These are phyloP conservation scores for Limnephilus lunatus DNA, from an alignment of 2,888 invertebrate species.

Conservation along the genomic window DNA sequence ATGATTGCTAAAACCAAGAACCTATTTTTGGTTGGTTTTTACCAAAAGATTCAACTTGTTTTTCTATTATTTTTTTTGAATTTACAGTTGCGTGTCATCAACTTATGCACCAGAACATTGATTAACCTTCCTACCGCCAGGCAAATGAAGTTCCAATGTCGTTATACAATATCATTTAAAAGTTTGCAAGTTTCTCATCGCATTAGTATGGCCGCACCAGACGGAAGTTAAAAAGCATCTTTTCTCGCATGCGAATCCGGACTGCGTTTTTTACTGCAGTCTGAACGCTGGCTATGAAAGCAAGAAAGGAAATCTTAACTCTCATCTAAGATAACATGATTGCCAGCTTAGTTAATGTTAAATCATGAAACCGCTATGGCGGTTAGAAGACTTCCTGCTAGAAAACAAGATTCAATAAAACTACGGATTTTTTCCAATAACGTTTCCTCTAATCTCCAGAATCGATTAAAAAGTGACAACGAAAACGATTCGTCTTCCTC, in stretches of 20 bases:
- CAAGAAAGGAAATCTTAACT: neutral
- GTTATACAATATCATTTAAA: neutral
- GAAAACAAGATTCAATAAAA: constrained; percentile 9
- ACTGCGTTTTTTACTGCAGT: neutral
- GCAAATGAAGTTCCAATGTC: too few species aligned
- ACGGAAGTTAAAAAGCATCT: neutral
- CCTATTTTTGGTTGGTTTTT: too few species aligned
- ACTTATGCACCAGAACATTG: too few species aligned
- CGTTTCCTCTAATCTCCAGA: neutral
- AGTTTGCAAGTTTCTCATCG: neutral
- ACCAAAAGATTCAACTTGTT: too few species aligned
- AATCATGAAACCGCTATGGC: neutral
- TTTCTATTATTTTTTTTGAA: too few species aligned
- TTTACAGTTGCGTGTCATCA: too few species aligned
- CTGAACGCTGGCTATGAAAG: neutral
- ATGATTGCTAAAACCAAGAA: too few species aligned
- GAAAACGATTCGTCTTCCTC: constrained; percentile 8
- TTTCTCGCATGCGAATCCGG: neutral
- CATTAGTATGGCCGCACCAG: neutral
- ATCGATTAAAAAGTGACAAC: constrained; percentile 7
- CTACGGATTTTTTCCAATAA: neutral
- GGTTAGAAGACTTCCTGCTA: neutral
- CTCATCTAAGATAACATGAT: neutral
- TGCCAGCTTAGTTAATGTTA: neutral
- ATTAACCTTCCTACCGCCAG: too few species aligned